Percentiles rank a stretch among this genome's conserved stretches.
Evolutionary conservation across 2,797 vertebrate genomes (phyloP).

Genomic region (Fistularia tabacaria): DNA sequence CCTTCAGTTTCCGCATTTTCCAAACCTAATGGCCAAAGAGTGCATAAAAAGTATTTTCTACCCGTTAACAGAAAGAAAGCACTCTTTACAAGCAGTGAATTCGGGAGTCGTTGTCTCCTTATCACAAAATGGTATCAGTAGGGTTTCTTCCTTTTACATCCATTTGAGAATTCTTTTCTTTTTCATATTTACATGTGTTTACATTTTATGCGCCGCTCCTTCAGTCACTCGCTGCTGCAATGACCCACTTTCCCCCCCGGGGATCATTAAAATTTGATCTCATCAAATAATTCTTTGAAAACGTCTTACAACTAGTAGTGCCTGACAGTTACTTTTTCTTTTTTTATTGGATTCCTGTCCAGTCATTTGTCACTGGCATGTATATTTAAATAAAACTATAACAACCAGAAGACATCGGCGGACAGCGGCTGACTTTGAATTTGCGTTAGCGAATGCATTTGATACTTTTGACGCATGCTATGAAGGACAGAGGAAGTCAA

Average conservation of each 20-base stretch:
- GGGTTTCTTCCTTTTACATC: background rate
- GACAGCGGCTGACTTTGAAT: constrained; percentile 34
- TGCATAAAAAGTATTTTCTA: constrained; percentile 23
- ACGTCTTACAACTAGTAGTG: constrained; percentile 33
- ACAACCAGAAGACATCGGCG: constrained; percentile 30
- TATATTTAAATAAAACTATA: constrained; percentile 38
- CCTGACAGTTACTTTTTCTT: constrained; percentile 18
- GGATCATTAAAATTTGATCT: constrained; percentile 58
- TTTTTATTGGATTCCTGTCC: constrained; percentile 27
- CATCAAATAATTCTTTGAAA: constrained; percentile 47
- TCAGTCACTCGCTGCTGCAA: constrained; percentile 30
- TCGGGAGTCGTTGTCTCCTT: background rate
- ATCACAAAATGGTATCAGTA: background rate
- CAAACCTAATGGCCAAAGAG: constrained; percentile 20
- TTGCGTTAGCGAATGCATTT: constrained; percentile 11
- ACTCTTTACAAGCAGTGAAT: constrained; percentile 10
- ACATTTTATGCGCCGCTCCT: constrained; percentile 48
- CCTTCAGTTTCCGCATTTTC: constrained; percentile 31
- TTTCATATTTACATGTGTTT: constrained; percentile 36
- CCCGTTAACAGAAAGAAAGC: constrained; percentile 5
- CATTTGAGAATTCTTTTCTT: constrained; percentile 10
- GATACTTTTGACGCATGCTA: constrained; percentile 15
- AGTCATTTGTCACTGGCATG: constrained; percentile 39
- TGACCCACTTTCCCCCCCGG: constrained; percentile 51
- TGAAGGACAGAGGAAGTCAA: constrained; percentile 48